Evolutionary conservation across 2,797 vertebrate species (phyloP).

Genomic region (Merluccius polli): DNA sequence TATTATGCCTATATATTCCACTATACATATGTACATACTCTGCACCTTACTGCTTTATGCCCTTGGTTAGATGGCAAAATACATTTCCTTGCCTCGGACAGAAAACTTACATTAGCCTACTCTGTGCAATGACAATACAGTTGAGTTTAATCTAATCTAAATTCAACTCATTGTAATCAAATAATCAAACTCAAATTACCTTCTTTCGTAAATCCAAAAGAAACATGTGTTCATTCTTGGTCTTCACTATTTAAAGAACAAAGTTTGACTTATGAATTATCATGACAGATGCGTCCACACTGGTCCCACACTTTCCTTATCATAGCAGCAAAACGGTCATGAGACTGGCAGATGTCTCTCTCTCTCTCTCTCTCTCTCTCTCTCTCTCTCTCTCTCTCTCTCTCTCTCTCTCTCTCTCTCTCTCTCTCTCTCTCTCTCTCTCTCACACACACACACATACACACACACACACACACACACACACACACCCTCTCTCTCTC

Average conservation of each 20-base stretch:
- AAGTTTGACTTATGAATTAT: conserved; percentile 22
- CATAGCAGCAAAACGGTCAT: conserved; percentile 26
- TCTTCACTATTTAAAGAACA: conserved; percentile 5
- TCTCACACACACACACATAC: conserved; percentile 32
- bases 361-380: conserved; percentile 33
- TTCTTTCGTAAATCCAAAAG: conserved; percentile 43
- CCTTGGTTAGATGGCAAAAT: no score
- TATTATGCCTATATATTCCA: no score
- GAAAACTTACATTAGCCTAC: no score
- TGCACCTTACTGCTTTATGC: no score
- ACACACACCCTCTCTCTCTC: conserved; percentile 26
- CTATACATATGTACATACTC: no score
- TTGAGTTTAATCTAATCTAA: no score
- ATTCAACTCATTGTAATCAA: neutral
- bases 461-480: no score
- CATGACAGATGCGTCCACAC: conserved; percentile 34
- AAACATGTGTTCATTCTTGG: conserved; percentile 25
- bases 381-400: conserved; percentile 34
- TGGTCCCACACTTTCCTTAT: conserved; percentile 36
- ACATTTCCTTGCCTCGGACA: no score
- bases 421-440: conserved; percentile 25
- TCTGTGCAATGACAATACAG: no score
- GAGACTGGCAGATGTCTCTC: conserved; percentile 32
- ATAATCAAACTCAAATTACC: conserved; percentile 49
- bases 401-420: conserved; percentile 28